Conservation (phyloP, 2,797 vertebrate species). For the Silurus lanzhouensis region DNA sequence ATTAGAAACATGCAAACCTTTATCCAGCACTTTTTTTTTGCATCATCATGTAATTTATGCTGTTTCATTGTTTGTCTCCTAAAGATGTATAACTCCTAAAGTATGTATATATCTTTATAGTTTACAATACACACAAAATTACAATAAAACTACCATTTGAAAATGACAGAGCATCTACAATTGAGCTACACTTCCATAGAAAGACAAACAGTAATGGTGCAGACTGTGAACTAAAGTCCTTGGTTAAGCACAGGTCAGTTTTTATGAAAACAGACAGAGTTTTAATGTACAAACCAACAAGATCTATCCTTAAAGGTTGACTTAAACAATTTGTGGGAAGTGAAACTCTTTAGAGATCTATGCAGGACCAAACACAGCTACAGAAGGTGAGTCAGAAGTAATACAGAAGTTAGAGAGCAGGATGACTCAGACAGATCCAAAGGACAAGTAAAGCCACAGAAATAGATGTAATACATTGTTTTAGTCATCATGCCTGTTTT, state of each 20-base stretch:
- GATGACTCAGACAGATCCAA: background rate
- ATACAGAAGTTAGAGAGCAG: background rate
- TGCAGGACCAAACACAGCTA: background rate
- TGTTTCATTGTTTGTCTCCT: no score
- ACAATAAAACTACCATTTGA: no score
- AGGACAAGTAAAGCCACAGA: background rate
- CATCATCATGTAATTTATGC: no score
- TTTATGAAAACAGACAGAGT: background rate
- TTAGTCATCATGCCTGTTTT: background rate
- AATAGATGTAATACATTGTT: background rate
- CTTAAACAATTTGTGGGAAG: background rate
- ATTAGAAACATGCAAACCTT: no score
- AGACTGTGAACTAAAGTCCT: background rate
- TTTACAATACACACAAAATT: no score
- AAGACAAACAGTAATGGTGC: background rate
- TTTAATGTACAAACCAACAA: background rate
- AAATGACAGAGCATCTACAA: no score
- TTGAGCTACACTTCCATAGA: no score
- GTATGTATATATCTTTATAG: no score
- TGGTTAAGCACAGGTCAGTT: background rate
- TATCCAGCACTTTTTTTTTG: no score
- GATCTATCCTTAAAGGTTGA: no score
- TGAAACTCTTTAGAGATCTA: background rate
- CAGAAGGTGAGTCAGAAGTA: background rate
- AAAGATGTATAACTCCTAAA: no score